Percentiles rank a stretch among this genome's conserved stretches.
These are phyloP conservation scores for Dicroscelio sp. DNA, from an alignment of 2,888 invertebrate genomes.

Conservation along the genomic window DNA sequence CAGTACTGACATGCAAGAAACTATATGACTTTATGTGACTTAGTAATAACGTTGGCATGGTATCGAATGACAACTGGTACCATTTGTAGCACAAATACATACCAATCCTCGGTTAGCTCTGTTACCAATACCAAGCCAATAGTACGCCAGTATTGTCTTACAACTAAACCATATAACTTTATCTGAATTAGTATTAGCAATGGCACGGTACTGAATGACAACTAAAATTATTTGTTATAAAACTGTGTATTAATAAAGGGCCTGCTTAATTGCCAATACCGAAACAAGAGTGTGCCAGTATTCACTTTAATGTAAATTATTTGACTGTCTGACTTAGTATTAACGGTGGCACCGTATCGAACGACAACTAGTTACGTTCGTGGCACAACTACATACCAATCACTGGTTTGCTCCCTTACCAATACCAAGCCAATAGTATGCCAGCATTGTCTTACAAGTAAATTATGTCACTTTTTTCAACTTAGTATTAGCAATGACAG, in stretches of 20 bases:
- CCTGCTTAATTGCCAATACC: background rate
- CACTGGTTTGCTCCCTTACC: background rate
- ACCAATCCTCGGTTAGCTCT: background rate
- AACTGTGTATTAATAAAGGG: background rate
- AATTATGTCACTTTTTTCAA: background rate
- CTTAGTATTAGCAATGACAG: background rate
- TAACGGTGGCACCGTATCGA: background rate
- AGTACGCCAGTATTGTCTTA: background rate
- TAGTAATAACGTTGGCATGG: background rate
- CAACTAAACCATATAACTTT: background rate
- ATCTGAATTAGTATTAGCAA: background rate
- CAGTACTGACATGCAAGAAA: background rate
- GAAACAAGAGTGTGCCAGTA: background rate
- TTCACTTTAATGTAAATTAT: background rate
- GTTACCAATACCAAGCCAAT: background rate
- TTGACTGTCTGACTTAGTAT: background rate
- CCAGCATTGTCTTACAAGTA: background rate
- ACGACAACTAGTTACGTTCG: background rate
- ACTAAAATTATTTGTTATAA: background rate
- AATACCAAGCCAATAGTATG: background rate
- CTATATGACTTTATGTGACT: background rate
- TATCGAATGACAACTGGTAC: background rate
- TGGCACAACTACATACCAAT: background rate
- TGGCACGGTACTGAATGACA: background rate
- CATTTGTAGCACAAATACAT: background rate